phyloP scores from a whole-genome alignment of 2,113 vertebrate species.

The Callithrix jacchus region DNA sequence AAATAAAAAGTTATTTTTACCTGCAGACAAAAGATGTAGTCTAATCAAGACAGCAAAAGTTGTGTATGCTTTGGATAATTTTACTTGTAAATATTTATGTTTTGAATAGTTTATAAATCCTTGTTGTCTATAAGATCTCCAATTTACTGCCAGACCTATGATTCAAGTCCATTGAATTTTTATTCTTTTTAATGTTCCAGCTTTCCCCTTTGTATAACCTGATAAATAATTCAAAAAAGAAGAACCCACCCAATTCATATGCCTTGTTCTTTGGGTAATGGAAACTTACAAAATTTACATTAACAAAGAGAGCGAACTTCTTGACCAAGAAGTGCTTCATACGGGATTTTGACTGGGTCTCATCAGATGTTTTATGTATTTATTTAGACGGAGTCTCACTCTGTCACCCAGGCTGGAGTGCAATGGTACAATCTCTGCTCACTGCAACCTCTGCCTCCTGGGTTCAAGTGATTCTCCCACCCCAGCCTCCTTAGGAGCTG shows the following conservation, averaged over 20 bases:
- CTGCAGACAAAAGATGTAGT: slow-evolving; percentile 47
- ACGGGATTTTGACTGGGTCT: neutral
- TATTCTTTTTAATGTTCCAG: slow-evolving; percentile 16
- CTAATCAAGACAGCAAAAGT: slow-evolving; percentile 60
- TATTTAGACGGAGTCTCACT: too few species aligned
- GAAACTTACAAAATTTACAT: neutral
- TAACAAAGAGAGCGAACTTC: neutral
- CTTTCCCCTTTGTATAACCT: slow-evolving; percentile 28
- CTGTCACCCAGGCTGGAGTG: too few species aligned
- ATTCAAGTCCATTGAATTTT: slow-evolving; percentile 31
- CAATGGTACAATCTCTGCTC: too few species aligned
- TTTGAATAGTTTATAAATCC: slow-evolving; percentile 30
- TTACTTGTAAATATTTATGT: neutral
- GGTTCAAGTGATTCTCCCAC: too few species aligned
- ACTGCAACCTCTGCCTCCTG: too few species aligned
- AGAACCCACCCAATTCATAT: neutral
- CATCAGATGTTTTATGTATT: neutral
- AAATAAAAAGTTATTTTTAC: slow-evolving; percentile 1
- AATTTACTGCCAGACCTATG: neutral
- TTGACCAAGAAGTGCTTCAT: neutral
- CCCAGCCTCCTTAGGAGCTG: too few species aligned
- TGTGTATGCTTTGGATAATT: slow-evolving; percentile 61
- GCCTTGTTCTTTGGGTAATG: neutral
- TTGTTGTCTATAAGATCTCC: slow-evolving; percentile 34
- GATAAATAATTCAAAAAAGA: neutral